These are phyloP conservation scores for Ranitomeya variabilis DNA, from an alignment of 2,113 vertebrate genomes.

Conservation along the genomic window DNA sequence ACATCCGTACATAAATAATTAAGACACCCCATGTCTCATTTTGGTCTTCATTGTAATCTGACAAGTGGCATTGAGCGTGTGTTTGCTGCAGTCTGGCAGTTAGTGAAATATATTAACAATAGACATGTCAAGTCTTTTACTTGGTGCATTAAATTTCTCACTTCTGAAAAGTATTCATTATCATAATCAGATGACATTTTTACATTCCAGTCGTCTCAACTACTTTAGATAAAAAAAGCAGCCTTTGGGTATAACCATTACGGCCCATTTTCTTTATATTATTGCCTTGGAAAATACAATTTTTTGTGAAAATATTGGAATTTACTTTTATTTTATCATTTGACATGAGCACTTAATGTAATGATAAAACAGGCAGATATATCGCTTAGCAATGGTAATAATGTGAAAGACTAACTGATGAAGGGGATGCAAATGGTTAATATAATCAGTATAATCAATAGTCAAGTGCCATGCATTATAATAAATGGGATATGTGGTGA, in stretches of 20 bases:
- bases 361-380: background rate
- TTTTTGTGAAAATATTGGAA: background rate
- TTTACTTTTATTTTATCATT: background rate
- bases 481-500: background rate
- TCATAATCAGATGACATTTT: background rate
- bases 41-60: background rate
- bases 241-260: background rate
- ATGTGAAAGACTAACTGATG: background rate
- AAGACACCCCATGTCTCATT: background rate
- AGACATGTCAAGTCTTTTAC: background rate
- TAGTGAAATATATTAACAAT: constrained; percentile 12
- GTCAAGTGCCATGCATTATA: background rate
- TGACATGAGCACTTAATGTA: background rate
- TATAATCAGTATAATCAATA: background rate
- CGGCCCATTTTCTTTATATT: background rate
- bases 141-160: background rate
- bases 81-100: background rate
- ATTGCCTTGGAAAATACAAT: background rate
- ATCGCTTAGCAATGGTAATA: too few relatives aligned
- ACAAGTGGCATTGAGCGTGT: background rate
- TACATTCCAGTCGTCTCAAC: background rate
- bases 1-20: background rate
- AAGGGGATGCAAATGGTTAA: background rate
- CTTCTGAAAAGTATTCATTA: background rate
- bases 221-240: background rate